Evolutionary conservation across 2,888 invertebrate species (phyloP), one percentile per base, ranked within the genome.

Genomic region (Psylliodes chrysocephalus): DNA sequence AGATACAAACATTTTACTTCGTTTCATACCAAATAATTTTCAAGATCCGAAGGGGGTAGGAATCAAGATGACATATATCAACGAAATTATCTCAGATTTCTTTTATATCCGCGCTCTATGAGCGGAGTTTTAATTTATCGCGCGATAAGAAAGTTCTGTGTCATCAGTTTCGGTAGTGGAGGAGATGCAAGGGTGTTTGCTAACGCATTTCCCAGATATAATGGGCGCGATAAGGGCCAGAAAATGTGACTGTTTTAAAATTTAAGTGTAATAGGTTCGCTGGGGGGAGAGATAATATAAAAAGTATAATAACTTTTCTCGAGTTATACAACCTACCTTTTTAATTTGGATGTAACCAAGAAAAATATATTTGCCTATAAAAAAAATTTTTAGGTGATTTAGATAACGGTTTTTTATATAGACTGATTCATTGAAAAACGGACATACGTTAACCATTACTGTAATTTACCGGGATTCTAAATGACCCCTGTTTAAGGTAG

Each of bases 181-280:
- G 71, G 75, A 76, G 76, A 72, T 73, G 75, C 78, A 73, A 71
- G 75, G 75, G 75, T 78, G 76, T 78, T 78, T 76, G 79, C 76
- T 55, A 76, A 77, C 78, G 78, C 79, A 78, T 78, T 80, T 75
- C 72, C 66, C 68, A 76, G 81, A 82, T 81, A 76, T 78, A 82
- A 81, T 79, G 77, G 78, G 71, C 55, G 63, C 67, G 82, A 82
- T 82, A 82, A 78, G 76, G 73, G 72, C 73, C 77, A 79, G 79
- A 79, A 81, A 81, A 81, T 81, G 81, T 80, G 80, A 79, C 79
- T 78, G 82, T 82, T 81, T 81, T 81, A 81, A 82, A 82, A 81
- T 81, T 80, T 81, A 81, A 81, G 80, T 79, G 78, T 80, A 80
- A 81, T 81, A 80, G 82, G 80, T 80, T 80, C 76, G 79, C 80